A percentile compares a stretch with the other conserved stretches of the same genome.
Evolutionary conservation across 2,888 invertebrate genomes (phyloP).

Genomic region (Drosophila vallismaia): DNA sequence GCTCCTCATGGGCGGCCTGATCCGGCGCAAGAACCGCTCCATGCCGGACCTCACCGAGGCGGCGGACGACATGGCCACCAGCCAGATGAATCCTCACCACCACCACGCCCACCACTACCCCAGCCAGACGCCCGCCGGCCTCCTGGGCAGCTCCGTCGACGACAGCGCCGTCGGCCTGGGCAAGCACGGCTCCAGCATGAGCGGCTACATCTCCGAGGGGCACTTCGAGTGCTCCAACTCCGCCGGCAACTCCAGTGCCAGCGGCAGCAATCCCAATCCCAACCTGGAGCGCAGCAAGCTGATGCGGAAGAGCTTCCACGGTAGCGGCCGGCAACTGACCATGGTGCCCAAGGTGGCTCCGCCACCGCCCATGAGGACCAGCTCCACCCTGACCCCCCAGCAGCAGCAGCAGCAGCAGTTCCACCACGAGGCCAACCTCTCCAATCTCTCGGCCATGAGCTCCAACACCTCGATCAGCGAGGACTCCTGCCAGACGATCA

Average conservation of each 20-base stretch:
- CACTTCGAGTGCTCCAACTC: conserved; percentile 88
- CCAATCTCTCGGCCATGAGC: conserved; percentile 83
- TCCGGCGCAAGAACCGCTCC: conserved; percentile 93
- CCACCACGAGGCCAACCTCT: conserved; percentile 83
- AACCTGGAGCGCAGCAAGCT: conserved; percentile 93
- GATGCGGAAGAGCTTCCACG: conserved; percentile 95
- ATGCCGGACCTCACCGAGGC: conserved; percentile 96
- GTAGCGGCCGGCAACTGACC: conserved; percentile 92
- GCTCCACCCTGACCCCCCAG: conserved; percentile 88
- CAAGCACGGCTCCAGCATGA: conserved; percentile 84
- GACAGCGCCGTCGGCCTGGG: conserved; percentile 89
- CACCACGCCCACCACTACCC: conserved; percentile 1
- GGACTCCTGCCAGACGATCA: conserved; percentile 88
- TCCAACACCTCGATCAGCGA: conserved; percentile 84
- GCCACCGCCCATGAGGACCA: conserved; percentile 93
- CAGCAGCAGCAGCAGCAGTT: conserved; percentile 86
- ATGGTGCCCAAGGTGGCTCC: conserved; percentile 93
- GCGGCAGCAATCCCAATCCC: conserved; percentile 86
- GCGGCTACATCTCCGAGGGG: conserved; percentile 94
- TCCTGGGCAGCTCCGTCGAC: conserved; percentile 86
- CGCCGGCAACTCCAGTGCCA: neutral
- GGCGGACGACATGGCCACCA: conserved; percentile 83
- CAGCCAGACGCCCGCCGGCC: conserved; percentile 63
- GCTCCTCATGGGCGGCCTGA: conserved; percentile 94
- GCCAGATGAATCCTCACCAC: conserved; percentile 1